These are phyloP conservation scores for Antheraea pernyi DNA, from an alignment of 1,140 invertebrate genomes.

Conservation along the genomic window DNA sequence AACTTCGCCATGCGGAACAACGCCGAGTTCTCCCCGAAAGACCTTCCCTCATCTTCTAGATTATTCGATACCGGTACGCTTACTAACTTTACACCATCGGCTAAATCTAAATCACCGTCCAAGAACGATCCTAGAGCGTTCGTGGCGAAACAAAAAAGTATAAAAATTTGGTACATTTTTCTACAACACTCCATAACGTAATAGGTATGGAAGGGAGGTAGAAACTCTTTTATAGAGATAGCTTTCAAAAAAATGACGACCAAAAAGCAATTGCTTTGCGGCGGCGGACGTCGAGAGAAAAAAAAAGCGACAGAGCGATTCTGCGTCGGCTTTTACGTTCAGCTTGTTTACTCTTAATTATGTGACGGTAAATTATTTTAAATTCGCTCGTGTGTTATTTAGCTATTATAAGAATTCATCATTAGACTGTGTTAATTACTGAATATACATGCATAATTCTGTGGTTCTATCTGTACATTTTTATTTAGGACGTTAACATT, in stretches of 20 bases:
- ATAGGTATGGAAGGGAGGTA: constrained; percentile 61
- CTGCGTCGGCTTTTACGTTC: constrained; percentile 28
- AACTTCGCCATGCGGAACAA: constrained; percentile 82
- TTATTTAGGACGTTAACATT: no score
- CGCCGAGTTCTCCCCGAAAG: constrained; percentile 75
- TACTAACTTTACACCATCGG: constrained; percentile 83
- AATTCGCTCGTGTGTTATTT: background rate
- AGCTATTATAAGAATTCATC: background rate
- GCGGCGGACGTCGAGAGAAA: constrained; percentile 32
- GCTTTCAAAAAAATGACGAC: constrained; percentile 75
- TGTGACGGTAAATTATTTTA: constrained; percentile 7
- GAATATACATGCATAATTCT: background rate
- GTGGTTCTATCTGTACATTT: no score
- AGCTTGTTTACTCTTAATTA: constrained; percentile 14
- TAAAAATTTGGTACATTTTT: constrained; percentile 60
- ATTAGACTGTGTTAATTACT: background rate
- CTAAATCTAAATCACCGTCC: constrained; percentile 77
- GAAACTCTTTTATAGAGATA: constrained; percentile 66
- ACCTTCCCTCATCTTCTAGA: constrained; percentile 71
- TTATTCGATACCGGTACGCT: constrained; percentile 66
- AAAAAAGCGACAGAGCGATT: constrained; percentile 44
- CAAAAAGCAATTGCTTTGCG: constrained; percentile 42
- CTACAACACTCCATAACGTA: constrained; percentile 41
- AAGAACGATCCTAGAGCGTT: constrained; percentile 48
- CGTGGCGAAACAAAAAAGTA: constrained; percentile 37